Evolutionary conservation across 2,888 invertebrate genomes (phyloP).

Genomic region (Tanaodytes sp.): DNA sequence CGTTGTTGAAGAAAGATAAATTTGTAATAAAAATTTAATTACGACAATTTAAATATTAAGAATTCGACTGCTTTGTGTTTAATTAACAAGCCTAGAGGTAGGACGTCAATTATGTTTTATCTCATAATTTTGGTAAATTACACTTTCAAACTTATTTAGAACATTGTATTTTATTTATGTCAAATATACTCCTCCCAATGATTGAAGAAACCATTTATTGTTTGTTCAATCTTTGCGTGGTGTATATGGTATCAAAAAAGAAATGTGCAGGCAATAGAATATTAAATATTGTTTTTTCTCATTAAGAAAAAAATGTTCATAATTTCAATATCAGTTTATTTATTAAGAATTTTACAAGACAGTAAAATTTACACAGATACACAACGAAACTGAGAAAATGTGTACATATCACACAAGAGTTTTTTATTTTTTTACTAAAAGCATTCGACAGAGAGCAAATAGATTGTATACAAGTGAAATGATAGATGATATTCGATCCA

Average conservation of each 20-base stretch:
- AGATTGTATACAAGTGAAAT: constrained; percentile 7
- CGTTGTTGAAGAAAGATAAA: too few species aligned
- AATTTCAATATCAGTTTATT: constrained; percentile 29
- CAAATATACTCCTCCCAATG: too few species aligned
- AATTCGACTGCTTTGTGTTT: too few species aligned
- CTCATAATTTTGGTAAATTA: too few species aligned
- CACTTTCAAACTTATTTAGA: background rate
- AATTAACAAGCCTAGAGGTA: too few species aligned
- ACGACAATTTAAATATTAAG: too few species aligned
- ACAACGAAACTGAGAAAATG: constrained; percentile 43
- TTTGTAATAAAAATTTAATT: too few species aligned
- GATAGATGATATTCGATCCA: constrained; percentile 1
- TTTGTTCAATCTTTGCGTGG: too few species aligned
- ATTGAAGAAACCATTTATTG: too few species aligned
- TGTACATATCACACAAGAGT: background rate
- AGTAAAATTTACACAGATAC: constrained; percentile 44
- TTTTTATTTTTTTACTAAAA: background rate
- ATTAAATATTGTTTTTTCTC: background rate
- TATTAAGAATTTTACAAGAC: constrained; percentile 44
- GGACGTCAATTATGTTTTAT: too few species aligned
- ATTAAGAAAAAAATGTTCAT: background rate
- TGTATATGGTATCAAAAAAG: constrained; percentile 5
- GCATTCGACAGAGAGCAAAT: too few species aligned
- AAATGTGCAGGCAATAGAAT: background rate
- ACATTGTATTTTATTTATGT: constrained; percentile 24